Evolutionary conservation across 2,888 invertebrate genomes (phyloP).

Genomic region (Heteromyza rotundicornis): DNA sequence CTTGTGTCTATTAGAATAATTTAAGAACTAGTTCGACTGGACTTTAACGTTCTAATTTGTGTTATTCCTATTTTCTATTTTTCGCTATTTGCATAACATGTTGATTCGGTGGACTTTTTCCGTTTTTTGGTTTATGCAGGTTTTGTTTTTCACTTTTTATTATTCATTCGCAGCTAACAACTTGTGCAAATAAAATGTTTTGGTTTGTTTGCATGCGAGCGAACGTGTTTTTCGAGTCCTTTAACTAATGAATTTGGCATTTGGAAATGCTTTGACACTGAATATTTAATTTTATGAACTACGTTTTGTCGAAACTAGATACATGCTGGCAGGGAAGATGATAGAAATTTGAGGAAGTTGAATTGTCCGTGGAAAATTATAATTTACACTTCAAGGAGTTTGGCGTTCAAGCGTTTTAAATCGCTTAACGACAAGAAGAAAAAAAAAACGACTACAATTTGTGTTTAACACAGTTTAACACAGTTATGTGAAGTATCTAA

Average conservation of each 20-base stretch:
- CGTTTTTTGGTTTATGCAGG: constrained; percentile 33
- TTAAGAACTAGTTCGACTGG: neutral
- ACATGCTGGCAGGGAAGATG: too few species aligned
- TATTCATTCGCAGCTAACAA: constrained; percentile 34
- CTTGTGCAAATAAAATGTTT: constrained; percentile 46
- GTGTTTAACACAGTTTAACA: too few species aligned
- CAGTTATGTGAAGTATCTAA: too few species aligned
- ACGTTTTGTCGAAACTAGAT: constrained; percentile 24
- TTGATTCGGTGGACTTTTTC: constrained; percentile 27
- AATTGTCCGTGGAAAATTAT: constrained; percentile 59
- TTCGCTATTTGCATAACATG: constrained; percentile 31
- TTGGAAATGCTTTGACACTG: constrained; percentile 57
- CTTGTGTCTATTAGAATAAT: neutral
- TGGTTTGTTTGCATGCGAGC: too few species aligned
- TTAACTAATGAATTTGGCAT: constrained; percentile 53
- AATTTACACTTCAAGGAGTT: constrained; percentile 57
- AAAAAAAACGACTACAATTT: too few species aligned
- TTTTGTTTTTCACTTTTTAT: constrained; percentile 27
- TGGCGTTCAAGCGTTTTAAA: too few species aligned
- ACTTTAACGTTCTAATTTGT: constrained; percentile 20
- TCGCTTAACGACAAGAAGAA: too few species aligned
- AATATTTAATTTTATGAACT: constrained; percentile 54
- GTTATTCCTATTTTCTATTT: neutral
- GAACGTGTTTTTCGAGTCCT: constrained; percentile 57
- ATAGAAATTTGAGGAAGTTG: constrained; percentile 58